Conservation (phyloP, 2,888 invertebrate species). For the Cheilosia variabilis region DNA sequence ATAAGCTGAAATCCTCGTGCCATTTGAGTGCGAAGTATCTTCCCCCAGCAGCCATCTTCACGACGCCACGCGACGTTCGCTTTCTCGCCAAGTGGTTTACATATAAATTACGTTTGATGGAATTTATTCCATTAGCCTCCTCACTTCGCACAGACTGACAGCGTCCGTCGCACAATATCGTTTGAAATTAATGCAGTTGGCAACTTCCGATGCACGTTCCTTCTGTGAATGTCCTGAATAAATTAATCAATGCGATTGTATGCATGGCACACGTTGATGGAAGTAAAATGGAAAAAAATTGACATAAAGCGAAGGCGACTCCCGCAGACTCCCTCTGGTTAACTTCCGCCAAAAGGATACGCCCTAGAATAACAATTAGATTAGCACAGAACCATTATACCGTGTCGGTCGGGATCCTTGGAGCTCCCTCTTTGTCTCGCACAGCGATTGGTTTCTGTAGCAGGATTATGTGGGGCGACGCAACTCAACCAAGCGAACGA, state of each 20-base stretch:
- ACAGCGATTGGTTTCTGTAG: constrained; percentile 42
- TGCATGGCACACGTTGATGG: constrained; percentile 28
- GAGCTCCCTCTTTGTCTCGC: constrained; percentile 47
- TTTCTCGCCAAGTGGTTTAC: constrained; percentile 17
- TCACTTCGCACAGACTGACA: constrained; percentile 7
- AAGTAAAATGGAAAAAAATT: constrained; percentile 17
- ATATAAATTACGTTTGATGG: constrained; percentile 58
- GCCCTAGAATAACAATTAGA: constrained; percentile 70
- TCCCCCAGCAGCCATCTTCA: too few species aligned
- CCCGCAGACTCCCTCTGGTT: constrained; percentile 38
- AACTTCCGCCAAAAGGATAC: constrained; percentile 61
- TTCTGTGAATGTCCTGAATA: constrained; percentile 61
- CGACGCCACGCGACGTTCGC: too few species aligned
- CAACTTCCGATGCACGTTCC: constrained; percentile 59
- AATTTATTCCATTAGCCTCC: constrained; percentile 48
- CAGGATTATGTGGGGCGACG: constrained; percentile 17
- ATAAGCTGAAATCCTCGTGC: too few species aligned
- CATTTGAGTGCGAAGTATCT: too few species aligned
- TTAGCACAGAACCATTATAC: constrained; percentile 47
- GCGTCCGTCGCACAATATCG: constrained; percentile 35
- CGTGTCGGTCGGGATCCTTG: constrained; percentile 20
- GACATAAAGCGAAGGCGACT: not conserved
- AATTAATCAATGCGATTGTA: constrained; percentile 68
- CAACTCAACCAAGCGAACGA: constrained; percentile 32
- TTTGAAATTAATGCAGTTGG: constrained; percentile 54